Evolutionary conservation across 2,888 invertebrate species (phyloP).

Genomic region (Periphyllus acericola): DNA sequence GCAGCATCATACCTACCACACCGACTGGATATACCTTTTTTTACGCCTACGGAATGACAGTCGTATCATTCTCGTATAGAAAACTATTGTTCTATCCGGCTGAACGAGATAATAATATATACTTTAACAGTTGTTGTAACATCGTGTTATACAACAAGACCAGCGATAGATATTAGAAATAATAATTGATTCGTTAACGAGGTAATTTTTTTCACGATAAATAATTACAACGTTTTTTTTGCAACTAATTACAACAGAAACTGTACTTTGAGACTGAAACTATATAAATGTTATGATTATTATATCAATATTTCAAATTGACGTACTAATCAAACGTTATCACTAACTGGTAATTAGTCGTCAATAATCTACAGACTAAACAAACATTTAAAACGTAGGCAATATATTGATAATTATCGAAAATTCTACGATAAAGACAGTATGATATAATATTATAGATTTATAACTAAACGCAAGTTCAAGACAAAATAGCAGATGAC

Average conservation of each 20-base stretch:
- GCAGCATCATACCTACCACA: neutral
- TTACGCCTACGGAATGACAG: slow-evolving; percentile 33
- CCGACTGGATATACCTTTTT: slow-evolving; percentile 1
- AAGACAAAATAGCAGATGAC: slow-evolving; percentile 24
- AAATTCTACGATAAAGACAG: slow-evolving; percentile 26
- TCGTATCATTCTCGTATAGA: neutral
- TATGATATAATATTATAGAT: slow-evolving; percentile 7
- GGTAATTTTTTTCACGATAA: neutral
- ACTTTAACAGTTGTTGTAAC: slow-evolving; percentile 1
- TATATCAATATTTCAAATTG: neutral
- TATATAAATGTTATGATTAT: neutral
- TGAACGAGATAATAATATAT: neutral
- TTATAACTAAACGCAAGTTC: neutral
- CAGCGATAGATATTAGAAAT: neutral
- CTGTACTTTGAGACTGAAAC: slow-evolving; percentile 3
- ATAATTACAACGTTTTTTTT: neutral
- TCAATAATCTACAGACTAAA: neutral
- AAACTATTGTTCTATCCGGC: neutral
- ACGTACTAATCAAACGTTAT: neutral
- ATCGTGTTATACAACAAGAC: neutral
- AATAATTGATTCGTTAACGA: neutral
- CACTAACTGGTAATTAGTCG: neutral
- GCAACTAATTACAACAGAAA: neutral
- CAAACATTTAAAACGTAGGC: neutral
- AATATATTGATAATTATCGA: slow-evolving; percentile 6